Base-by-base conservation (phyloP, 2,888 invertebrate species). In the Nesidiocoris tenuis region DNA sequence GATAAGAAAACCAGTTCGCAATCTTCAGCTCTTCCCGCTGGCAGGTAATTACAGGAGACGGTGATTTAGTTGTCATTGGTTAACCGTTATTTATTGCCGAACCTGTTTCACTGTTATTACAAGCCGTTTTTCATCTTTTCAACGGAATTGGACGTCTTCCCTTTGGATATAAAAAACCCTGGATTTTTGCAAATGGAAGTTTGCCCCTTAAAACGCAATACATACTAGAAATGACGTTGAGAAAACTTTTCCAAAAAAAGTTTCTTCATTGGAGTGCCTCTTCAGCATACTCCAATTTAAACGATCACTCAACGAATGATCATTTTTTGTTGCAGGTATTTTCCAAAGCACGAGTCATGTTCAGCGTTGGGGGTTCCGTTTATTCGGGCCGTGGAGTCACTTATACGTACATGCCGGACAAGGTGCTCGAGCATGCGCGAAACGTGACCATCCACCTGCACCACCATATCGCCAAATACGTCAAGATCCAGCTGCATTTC, bases 361-460 rank as follows among this genome's bases (percentile, higher is more conserved):
- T 90, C 85, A 87, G 88, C 82, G 83, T 88, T 21, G 88, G 88
- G 9, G 89, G 89, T 1, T 82, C 84, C 77, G 86, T 84, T 81
- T 89, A 85, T 84, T 85, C 85, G 80, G 86, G 86, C 1, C 84
- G 86, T 17, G 86, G 87, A 0, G 83, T 89, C 64, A 85, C 85
- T 57, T 88, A 87, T 82, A 84, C 86, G 23, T 88, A 88, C 82
- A 87, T 87, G 83, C 87, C 88, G 55, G 90, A 89, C 82, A 84
- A 84, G 39, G 85, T 86, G 75, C 84, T 89, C 79, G 90, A 90
- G 82, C 88, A 87, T 80, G 88, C 91, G 0, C 84, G 91, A 70
- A 89, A 90, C 83, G 89, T 92, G 63, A 86, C 88, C 80, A 89
- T 92, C 79, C 86, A 86, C 77, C 85, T 92, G 57, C 87, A 88